Evolutionary conservation across 2,797 vertebrate genomes (phyloP).

Genomic region (Vireo griseus): DNA sequence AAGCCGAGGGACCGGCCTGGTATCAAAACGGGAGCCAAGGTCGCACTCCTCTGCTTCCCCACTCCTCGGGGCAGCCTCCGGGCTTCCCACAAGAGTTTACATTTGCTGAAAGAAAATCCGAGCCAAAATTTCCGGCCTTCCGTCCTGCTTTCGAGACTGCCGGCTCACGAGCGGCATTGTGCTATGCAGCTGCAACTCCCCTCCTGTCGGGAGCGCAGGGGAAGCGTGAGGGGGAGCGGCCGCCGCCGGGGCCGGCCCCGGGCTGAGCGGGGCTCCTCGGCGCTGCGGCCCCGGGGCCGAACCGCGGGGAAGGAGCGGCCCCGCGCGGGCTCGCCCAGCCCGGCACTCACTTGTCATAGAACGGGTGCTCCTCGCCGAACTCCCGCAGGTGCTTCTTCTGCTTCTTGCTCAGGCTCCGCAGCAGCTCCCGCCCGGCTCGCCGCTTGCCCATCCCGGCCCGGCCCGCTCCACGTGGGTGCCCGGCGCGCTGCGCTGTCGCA

Average conservation of each 20-base stretch:
- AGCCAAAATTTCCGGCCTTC: accelerated
- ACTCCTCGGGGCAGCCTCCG: background rate
- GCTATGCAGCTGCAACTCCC: accelerated
- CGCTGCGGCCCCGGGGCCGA: background rate
- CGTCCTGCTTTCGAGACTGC: accelerated
- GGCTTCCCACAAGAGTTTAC: accelerated
- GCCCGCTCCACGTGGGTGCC: background rate
- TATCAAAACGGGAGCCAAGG: accelerated
- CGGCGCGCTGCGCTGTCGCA: background rate
- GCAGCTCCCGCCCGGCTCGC: constrained; percentile 53
- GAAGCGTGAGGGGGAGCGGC: background rate
- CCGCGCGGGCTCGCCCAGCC: background rate
- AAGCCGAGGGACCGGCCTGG: background rate
- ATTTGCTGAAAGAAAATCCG: accelerated
- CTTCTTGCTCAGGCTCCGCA: constrained; percentile 83
- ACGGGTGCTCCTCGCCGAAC: constrained; percentile 93
- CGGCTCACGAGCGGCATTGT: accelerated
- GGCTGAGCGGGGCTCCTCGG: background rate
- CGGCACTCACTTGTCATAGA: constrained; percentile 80
- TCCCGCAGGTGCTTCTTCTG: constrained; percentile 92
- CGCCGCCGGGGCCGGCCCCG: background rate
- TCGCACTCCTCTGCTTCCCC: accelerated
- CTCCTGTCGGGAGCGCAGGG: background rate
- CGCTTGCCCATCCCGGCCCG: constrained; percentile 83
- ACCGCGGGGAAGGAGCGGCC: background rate